Conservation (phyloP, 2,888 invertebrate genomes). For the Acleris cristana region DNA sequence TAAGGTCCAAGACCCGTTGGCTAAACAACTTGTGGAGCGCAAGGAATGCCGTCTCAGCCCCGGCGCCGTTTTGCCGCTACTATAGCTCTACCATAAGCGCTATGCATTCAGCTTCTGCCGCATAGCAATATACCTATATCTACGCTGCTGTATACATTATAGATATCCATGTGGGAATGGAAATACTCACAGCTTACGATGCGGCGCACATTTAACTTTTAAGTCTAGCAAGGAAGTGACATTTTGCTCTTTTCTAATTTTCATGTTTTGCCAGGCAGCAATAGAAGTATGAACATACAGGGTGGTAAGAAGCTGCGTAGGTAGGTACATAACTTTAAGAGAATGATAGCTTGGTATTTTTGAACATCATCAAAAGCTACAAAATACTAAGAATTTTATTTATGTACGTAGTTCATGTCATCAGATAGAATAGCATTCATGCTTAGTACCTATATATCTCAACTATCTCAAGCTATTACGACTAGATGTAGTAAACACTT, state of each 20-base stretch:
- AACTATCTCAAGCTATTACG: no score
- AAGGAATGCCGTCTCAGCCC: slow-evolving; percentile 71
- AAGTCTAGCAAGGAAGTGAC: no score
- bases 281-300: no score
- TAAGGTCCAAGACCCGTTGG: slow-evolving; percentile 67
- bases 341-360: no score
- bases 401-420: no score
- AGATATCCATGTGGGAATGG: neutral
- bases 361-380: no score
- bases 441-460: no score
- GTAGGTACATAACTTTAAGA: no score
- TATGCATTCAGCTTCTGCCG: slow-evolving; percentile 45
- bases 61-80: slow-evolving; percentile 52
- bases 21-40: slow-evolving; percentile 55
- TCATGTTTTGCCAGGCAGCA: neutral
- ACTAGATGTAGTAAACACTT: no score
- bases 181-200: slow-evolving; percentile 2
- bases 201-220: neutral
- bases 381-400: no score
- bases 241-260: slow-evolving; percentile 1
- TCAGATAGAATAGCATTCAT: no score
- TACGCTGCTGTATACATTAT: slow-evolving; percentile 25
- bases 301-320: no score
- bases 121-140: slow-evolving; percentile 40
- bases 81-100: slow-evolving; percentile 55